Conservation (phyloP, 2,888 invertebrate genomes). For the Dasysyrphus albostriatus region DNA sequence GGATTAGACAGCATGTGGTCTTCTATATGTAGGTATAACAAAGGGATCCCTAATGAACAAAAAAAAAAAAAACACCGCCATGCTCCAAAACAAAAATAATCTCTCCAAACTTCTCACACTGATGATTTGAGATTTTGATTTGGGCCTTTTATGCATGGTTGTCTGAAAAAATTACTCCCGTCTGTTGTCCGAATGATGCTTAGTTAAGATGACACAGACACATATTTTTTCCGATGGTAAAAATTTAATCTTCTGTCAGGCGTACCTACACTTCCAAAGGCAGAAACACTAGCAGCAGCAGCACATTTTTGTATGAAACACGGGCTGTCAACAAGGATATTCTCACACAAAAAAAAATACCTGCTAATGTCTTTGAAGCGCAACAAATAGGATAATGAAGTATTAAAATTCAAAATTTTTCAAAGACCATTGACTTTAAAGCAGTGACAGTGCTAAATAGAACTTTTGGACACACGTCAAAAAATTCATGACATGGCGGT, state of each 20-base stretch:
- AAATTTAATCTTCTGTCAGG: constrained; percentile 56
- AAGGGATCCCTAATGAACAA: constrained; percentile 3
- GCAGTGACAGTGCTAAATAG: constrained; percentile 55
- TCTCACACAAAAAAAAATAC: constrained; percentile 5
- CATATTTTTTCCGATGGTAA: background rate
- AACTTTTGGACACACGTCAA: constrained; percentile 48
- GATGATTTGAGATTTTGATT: constrained; percentile 54
- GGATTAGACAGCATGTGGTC: constrained; percentile 30
- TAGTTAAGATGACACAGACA: constrained; percentile 15
- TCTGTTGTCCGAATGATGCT: constrained; percentile 6
- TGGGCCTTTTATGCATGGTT: constrained; percentile 41
- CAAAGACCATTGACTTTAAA: constrained; percentile 18
- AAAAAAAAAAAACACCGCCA: background rate
- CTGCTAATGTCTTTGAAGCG: constrained; percentile 35
- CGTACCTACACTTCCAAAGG: background rate
- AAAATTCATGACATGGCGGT: background rate
- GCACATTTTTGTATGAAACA: background rate
- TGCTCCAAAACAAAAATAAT: background rate
- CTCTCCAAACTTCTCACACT: constrained; percentile 7
- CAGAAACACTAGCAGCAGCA: constrained; percentile 8
- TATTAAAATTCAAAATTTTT: constrained; percentile 50
- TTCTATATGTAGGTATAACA: background rate
- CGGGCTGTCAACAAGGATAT: constrained; percentile 43
- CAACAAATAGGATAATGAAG: constrained; percentile 46
- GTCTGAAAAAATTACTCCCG: constrained; percentile 51